A percentile compares a stretch with the other conserved stretches of the same genome.
These are phyloP conservation scores for Phrynocephalus vlangalii DNA, from an alignment of 2,797 vertebrate genomes.

Conservation along the genomic window DNA sequence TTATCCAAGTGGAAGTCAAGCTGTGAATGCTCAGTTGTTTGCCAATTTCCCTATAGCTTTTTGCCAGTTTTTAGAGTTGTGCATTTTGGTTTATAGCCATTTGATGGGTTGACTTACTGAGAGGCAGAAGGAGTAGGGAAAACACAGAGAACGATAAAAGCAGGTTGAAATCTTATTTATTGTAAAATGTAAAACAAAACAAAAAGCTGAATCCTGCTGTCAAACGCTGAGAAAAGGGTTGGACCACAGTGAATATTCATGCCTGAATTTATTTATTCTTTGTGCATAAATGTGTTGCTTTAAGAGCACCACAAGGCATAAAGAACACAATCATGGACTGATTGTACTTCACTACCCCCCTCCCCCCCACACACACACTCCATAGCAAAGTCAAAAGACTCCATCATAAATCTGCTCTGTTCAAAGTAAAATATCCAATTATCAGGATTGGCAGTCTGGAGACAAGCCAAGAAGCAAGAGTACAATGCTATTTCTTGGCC, in stretches of 20 bases:
- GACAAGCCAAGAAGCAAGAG: not conserved
- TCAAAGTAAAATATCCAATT: constrained; percentile 2
- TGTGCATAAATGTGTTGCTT: not conserved
- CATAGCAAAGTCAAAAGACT: not conserved
- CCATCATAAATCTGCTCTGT: not conserved
- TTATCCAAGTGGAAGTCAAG: not conserved
- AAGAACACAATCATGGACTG: not conserved
- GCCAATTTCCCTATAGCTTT: not conserved
- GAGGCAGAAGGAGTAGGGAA: constrained; percentile 14
- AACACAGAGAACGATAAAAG: not conserved
- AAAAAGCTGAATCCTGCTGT: not conserved
- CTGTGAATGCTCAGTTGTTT: constrained; percentile 7
- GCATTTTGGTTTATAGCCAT: constrained; percentile 19
- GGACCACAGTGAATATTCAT: not conserved
- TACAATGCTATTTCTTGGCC: not conserved
- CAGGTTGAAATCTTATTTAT: not conserved
- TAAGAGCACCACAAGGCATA: not conserved
- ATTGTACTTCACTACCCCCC: not conserved
- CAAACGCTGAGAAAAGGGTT: not conserved
- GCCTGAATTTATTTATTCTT: constrained; percentile 7
- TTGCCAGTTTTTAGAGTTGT: constrained; percentile 45
- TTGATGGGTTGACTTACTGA: not conserved
- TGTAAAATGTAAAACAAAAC: not conserved
- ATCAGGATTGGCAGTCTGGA: not conserved
- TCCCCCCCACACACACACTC: not conserved